These are phyloP conservation scores for Hemithea aestivaria DNA, from an alignment of 2,888 invertebrate genomes.

Conservation along the genomic window DNA sequence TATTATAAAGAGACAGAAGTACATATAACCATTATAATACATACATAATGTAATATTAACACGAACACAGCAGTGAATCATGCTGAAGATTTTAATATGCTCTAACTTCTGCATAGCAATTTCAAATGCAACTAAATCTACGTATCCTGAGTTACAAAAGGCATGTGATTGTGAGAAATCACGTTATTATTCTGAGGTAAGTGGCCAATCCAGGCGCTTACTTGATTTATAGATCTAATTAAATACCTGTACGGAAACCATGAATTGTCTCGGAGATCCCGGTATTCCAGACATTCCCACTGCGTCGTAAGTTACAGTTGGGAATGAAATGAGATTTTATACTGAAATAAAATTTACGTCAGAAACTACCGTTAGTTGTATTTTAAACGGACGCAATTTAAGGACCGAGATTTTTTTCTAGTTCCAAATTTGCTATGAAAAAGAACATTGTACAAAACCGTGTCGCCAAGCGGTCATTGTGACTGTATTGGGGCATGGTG, in stretches of 20 bases:
- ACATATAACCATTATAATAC: too few relatives aligned
- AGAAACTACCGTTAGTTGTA: neutral
- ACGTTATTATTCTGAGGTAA: constrained; percentile 40
- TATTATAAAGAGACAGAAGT: too few relatives aligned
- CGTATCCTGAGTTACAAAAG: constrained; percentile 17
- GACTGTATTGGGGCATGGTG: too few relatives aligned
- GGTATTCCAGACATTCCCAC: constrained; percentile 37
- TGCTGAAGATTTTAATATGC: constrained; percentile 1
- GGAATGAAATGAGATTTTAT: constrained; percentile 17
- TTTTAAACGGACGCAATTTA: too few relatives aligned
- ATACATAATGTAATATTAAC: too few relatives aligned
- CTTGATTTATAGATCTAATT: constrained; percentile 67
- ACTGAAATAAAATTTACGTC: neutral
- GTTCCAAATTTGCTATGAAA: too few relatives aligned
- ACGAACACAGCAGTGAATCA: too few relatives aligned
- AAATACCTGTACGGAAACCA: constrained; percentile 58
- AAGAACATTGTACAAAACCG: too few relatives aligned
- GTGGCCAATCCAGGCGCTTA: constrained; percentile 45
- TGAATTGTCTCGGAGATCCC: constrained; percentile 56
- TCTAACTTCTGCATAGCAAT: neutral
- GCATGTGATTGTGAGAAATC: constrained; percentile 32
- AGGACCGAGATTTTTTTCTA: too few relatives aligned
- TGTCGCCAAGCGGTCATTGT: too few relatives aligned
- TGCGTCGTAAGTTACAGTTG: constrained; percentile 23
- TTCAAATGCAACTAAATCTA: constrained; percentile 13